A percentile compares a stretch with the other conserved stretches of the same genome.
Evolutionary conservation across 2,797 vertebrate genomes (phyloP).

Genomic region (Molossus molossus): DNA sequence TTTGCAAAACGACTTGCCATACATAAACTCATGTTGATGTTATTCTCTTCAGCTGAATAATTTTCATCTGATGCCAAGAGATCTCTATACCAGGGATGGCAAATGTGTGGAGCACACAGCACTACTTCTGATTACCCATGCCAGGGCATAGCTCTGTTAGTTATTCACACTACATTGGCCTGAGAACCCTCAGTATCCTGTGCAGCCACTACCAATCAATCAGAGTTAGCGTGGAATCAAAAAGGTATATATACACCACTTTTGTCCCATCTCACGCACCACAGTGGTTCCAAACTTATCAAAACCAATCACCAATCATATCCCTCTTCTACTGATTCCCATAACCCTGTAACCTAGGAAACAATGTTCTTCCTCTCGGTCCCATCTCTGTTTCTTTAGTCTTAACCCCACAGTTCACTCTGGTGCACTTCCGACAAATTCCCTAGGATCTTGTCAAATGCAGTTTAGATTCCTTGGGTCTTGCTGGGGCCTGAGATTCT

Average conservation of each 20-base stretch:
- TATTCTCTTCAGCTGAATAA: neutral
- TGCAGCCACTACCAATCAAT: neutral
- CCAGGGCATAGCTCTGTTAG: neutral
- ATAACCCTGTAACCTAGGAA: neutral
- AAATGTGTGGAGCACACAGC: neutral
- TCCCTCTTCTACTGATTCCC: neutral
- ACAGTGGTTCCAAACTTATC: neutral
- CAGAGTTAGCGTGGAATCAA: neutral
- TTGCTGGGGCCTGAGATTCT: neutral
- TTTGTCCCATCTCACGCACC: neutral
- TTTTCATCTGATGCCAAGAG: neutral
- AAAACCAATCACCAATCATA: neutral
- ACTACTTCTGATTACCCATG: neutral
- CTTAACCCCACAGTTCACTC: neutral
- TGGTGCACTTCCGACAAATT: neutral
- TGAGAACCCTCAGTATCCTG: neutral
- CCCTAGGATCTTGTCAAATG: neutral
- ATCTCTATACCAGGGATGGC: neutral
- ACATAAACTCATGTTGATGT: slow-evolving; percentile 20
- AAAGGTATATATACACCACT: neutral
- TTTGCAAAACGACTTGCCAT: neutral
- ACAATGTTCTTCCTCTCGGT: neutral
- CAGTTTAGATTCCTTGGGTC: neutral
- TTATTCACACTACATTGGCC: neutral
- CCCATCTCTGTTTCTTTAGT: neutral